A percentile compares a stretch with the other conserved stretches of the same genome.
These are phyloP conservation scores for Suncus etruscus DNA, from an alignment of 2,113 vertebrate genomes.

Conservation along the genomic window DNA sequence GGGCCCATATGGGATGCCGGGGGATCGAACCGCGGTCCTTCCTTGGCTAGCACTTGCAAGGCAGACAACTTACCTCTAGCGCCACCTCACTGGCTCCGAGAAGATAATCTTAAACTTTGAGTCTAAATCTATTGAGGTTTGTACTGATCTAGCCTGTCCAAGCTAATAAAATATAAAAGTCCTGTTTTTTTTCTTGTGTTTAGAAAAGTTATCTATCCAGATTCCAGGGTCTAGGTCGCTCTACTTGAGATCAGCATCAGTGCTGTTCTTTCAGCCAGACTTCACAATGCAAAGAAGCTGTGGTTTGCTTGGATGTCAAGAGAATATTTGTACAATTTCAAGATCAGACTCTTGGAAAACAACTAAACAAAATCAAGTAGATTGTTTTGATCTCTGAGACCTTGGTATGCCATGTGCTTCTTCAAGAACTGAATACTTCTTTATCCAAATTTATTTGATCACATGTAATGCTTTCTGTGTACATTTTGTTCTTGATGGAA, in stretches of 20 bases:
- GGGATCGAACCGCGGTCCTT: too few species aligned
- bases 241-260: background rate
- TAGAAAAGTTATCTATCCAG: accelerated
- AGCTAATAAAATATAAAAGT: background rate
- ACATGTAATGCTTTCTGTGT: background rate
- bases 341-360: constrained; percentile 5
- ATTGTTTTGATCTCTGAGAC: background rate
- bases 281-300: background rate
- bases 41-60: too few species aligned
- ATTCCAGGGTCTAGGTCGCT: background rate
- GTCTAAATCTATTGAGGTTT: background rate
- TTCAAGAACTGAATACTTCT: background rate
- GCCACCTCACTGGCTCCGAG: too few species aligned
- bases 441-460: background rate
- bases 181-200: background rate
- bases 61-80: too few species aligned
- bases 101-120: background rate
- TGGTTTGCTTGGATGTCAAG: background rate
- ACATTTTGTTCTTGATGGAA: too few species aligned
- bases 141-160: background rate
- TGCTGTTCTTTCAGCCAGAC: background rate
- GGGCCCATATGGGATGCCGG: too few species aligned
- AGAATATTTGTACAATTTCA: constrained; percentile 1
- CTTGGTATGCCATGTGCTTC: background rate
- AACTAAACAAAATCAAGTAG: background rate